Percentiles rank a stretch among this genome's conserved stretches.
Conservation (phyloP, 2,888 invertebrate species). For the Tetheella fluctuosa region DNA sequence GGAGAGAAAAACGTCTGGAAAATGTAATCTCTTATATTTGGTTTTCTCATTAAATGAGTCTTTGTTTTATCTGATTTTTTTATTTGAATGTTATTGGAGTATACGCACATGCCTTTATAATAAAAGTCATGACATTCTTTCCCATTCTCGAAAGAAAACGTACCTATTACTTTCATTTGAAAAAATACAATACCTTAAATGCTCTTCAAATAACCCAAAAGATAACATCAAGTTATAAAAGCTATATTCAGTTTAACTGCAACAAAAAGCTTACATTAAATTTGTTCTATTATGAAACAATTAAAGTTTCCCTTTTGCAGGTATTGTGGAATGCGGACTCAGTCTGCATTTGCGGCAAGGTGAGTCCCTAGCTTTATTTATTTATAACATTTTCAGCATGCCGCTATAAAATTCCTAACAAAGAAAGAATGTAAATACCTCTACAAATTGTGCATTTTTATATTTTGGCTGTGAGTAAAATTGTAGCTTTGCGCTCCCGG, state of each 20-base stretch:
- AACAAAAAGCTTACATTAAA: not conserved
- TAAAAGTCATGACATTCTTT: no score
- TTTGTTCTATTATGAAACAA: slow-evolving; percentile 18
- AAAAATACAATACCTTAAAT: no score
- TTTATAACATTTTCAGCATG: slow-evolving; percentile 34
- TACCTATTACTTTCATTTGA: no score
- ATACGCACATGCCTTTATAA: no score
- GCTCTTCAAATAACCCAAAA: not conserved
- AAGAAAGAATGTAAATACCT: slow-evolving; percentile 34
- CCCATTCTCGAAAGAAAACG: no score
- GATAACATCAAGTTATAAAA: not conserved
- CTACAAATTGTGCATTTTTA: slow-evolving; percentile 41
- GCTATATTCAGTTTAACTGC: not conserved
- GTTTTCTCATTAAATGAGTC: no score
- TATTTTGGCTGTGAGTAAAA: slow-evolving; percentile 38
- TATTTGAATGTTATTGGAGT: no score
- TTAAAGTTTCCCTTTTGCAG: slow-evolving; percentile 20
- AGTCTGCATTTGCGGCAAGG: slow-evolving; percentile 13
- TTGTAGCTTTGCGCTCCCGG: slow-evolving; percentile 30
- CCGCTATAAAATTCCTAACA: slow-evolving; percentile 16
- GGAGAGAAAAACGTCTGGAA: not conserved
- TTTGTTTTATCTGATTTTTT: no score
- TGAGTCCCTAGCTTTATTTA: slow-evolving; percentile 24
- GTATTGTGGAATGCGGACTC: slow-evolving; percentile 13
- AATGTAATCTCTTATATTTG: not conserved